Evolutionary conservation across 2,888 invertebrate species (phyloP), one percentile per base, ranked within the genome.

Genomic region (Rhagophthalmus giganteus): DNA sequence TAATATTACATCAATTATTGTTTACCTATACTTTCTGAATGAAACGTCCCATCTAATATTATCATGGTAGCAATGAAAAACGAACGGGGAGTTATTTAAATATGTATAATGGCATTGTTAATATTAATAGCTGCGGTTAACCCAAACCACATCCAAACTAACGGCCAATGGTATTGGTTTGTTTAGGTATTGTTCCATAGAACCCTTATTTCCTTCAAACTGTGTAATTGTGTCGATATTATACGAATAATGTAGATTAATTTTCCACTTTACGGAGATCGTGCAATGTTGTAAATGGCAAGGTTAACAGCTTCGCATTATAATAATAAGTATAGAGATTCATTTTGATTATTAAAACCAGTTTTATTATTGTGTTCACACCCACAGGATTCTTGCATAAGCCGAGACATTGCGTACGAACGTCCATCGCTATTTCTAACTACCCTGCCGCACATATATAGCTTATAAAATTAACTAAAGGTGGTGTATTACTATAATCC

Each of bases 301-400:
- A 62, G 57, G 60, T 59, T 61, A 65, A 64, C 60, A 61, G 59
- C 58, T 62, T 60, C 55, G 62, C 60, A 63, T 64, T 64, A 63
- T 63, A 62, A 65, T 66, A 66, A 65, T 64, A 61, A 61, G 61
- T 59, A 59, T 64, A 64, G 62, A 64, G 66, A 67, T 67, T 66
- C 67, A 64, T 67, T 67, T 66, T 61, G 64, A 66, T 67, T 67
- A 66, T 67, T 67, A 67, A 66, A 67, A 66, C 67, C 67, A 65
- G 67, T 67, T 67, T 66, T 65, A 67, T 65, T 65, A 64, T 65
- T 64, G 62, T 65, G 65, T 66, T 66, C 65, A 67, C 67, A 67
- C 67, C 67, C 67, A 67, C 65, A 57, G 65, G 60, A 66, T 65
- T 67, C 67, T 64, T 61, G 62, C 64, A 62, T 62, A 59, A 59